Base-by-base conservation (phyloP, 2,797 vertebrate genomes). In the Gouania willdenowi region DNA sequence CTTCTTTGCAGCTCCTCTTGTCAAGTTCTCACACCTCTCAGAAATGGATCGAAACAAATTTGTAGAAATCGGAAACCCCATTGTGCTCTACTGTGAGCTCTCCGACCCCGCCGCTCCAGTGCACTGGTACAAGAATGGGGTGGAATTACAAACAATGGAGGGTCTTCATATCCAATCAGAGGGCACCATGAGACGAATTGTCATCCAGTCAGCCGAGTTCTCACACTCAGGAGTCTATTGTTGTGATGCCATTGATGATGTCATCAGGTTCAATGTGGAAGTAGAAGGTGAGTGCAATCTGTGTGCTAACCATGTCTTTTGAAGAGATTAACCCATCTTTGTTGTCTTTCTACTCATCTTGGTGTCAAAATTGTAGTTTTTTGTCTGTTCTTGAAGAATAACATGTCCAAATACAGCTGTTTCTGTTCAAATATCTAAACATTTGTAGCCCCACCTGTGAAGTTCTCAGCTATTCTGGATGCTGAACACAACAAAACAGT, bases 41-140 rank as follows among this genome's bases (percentile, higher is more conserved):
- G 90, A 91, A 79, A 91, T 90, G 88, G 90, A 91, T 68, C 80
- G 89, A 39, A 91, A 91, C 57, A 91, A 91, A 72, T 90, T 90
- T 83, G 82, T 90, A 28, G 90, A 91, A 72, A 70, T 87, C 14
- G 89, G 89, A 12, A 90, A 88, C 54, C 89, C 90, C 26, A 90
- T 91, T 14, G 90, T 91, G 30, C 85, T 91, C 15, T 91, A 91
- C 67, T 91, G 90, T 48, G 90, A 91, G 82, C 68, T 91, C 32
- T 91, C 90, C 22, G 80, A 91, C 61, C 86, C 87, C 1, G 79
- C 74, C 22, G 71, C 73, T 47, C 71, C 76, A 15, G 89, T 92
- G 8, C 79, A 87, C 59, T 91, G 90, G 90, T 91, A 89, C 79
- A 91, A 89, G 61, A 91, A 92, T 37, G 90, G 90, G 33, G 49